Conservation (phyloP, 2,113 vertebrate genomes). For the Pionites leucogaster region DNA sequence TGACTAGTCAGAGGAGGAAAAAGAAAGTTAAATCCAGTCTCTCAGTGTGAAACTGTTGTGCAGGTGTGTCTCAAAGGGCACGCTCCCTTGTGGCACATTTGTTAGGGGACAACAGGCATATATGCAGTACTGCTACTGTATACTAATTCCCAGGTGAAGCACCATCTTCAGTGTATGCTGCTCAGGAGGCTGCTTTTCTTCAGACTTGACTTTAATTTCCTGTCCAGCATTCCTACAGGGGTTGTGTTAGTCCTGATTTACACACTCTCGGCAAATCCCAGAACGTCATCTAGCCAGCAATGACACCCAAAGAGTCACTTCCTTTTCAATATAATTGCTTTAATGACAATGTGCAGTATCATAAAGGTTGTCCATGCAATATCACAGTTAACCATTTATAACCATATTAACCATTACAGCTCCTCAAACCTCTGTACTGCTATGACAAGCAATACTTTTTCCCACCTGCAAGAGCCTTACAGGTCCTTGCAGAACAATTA, state of each 20-base stretch:
- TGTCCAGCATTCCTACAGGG: background rate
- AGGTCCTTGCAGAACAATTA: background rate
- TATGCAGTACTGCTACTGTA: background rate
- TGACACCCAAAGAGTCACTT: conserved; percentile 33
- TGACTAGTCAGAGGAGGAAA: background rate
- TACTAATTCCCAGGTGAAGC: background rate
- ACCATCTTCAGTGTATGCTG: background rate
- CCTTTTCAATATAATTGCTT: conserved; percentile 39
- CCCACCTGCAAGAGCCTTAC: background rate
- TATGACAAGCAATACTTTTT: background rate
- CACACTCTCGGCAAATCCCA: background rate
- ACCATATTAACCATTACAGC: background rate
- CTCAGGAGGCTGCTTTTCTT: background rate
- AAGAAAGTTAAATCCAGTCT: background rate
- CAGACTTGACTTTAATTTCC: background rate
- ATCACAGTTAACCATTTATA: background rate
- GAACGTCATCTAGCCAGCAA: background rate
- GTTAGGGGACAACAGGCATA: background rate
- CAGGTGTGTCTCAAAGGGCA: background rate
- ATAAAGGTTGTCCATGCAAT: background rate
- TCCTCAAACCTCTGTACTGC: background rate
- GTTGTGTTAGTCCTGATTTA: background rate
- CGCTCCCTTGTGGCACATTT: background rate
- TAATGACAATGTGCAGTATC: background rate
- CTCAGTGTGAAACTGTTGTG: background rate